Percentiles rank a stretch among this genome's conserved stretches.
These are phyloP conservation scores for Eurystomus glaucurus DNA, from an alignment of 2,797 vertebrate species.

Conservation along the genomic window DNA sequence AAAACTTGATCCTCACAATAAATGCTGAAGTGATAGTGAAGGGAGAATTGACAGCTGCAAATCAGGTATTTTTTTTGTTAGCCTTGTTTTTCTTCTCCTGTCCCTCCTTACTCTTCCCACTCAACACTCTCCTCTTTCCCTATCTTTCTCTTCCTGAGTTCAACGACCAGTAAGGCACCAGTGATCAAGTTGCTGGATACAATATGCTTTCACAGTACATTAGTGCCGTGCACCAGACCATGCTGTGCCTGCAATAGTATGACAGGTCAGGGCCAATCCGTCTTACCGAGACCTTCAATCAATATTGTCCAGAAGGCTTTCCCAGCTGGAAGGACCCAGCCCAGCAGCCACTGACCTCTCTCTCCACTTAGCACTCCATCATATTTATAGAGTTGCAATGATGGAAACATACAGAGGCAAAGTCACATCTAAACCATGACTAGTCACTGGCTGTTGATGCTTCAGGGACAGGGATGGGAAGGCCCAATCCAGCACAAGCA, in stretches of 20 bases:
- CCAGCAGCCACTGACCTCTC: neutral
- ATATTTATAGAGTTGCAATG: slow-evolving; percentile 8
- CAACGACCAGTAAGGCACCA: slow-evolving; percentile 15
- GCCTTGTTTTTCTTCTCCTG: neutral
- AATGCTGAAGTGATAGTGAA: neutral
- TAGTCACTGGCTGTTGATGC: neutral
- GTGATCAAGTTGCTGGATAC: neutral
- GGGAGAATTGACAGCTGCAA: neutral
- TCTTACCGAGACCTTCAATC: slow-evolving; percentile 49
- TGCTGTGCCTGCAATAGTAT: neutral
- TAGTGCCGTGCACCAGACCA: slow-evolving; percentile 18
- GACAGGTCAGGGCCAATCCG: neutral
- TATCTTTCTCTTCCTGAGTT: neutral
- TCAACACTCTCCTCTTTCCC: neutral
- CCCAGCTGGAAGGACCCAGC: slow-evolving; percentile 10
- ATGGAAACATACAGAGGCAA: neutral
- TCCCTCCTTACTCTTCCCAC: neutral
- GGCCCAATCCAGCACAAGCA: neutral
- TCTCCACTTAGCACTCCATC: neutral
- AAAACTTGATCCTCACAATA: neutral
- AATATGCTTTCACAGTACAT: slow-evolving; percentile 53
- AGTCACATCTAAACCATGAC: neutral
- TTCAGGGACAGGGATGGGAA: neutral
- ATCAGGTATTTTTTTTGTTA: neutral
- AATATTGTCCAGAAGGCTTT: slow-evolving; percentile 29